A percentile compares a stretch with the other conserved stretches of the same genome.
These are phyloP conservation scores for Choloepus hoffmanni DNA, from an alignment of 2,113 vertebrate species.

Conservation along the genomic window DNA sequence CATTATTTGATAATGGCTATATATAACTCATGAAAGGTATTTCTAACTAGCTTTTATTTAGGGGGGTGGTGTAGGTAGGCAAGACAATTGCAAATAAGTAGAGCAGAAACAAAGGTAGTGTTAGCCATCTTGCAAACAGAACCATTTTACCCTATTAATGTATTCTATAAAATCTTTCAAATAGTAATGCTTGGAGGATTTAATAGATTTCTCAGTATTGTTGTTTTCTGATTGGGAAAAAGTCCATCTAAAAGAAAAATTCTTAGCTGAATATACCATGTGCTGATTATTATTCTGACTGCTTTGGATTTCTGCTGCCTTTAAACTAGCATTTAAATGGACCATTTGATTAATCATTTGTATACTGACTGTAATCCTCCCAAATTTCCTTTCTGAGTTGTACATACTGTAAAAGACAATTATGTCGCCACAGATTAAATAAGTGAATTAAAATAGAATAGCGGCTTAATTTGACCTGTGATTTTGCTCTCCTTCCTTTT, in stretches of 20 bases:
- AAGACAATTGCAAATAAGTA: constrained; percentile 41
- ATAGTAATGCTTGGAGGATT: not conserved
- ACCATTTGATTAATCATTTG: constrained; percentile 90
- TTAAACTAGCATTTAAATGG: constrained; percentile 86
- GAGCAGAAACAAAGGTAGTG: constrained; percentile 58
- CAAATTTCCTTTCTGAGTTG: constrained; percentile 87
- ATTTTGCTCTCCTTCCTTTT: constrained; percentile 89
- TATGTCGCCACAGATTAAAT: constrained; percentile 90
- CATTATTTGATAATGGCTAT: not conserved
- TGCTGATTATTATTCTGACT: constrained; percentile 69
- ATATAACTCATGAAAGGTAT: not conserved
- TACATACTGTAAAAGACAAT: constrained; percentile 89
- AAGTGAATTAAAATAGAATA: constrained; percentile 91
- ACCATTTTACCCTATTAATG: not conserved
- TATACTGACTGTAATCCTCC: constrained; percentile 84
- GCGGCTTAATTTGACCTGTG: constrained; percentile 93
- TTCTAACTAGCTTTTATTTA: constrained; percentile 21
- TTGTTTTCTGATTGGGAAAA: constrained; percentile 62
- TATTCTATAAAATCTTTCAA: constrained; percentile 30
- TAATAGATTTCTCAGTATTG: constrained; percentile 23
- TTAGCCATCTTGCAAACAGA: not conserved
- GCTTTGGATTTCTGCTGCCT: constrained; percentile 79
- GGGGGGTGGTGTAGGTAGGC: not conserved
- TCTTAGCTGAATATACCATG: not conserved
- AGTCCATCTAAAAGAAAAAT: not conserved